Evolutionary conservation across 1,140 invertebrate genomes (phyloP), one percentile per base, ranked within the genome.

Genomic region (Atopsyche davidsoni): DNA sequence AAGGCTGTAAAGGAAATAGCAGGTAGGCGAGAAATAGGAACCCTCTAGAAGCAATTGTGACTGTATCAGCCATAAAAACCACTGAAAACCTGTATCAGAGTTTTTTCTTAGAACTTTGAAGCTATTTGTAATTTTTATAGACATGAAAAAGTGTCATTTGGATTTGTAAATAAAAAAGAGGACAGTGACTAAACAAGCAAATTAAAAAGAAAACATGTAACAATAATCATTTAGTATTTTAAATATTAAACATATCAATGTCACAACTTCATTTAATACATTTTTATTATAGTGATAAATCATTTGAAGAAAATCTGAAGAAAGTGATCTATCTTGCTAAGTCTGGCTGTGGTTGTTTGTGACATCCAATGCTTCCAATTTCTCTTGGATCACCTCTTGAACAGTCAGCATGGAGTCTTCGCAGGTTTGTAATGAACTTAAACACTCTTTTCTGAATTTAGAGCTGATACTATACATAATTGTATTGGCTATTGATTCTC

Each of bases 371-470:
- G 41, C 28, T 34, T 55, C 38, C 18, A 46, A 49, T 46, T 55
- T 46, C 14, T 21, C 7, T 10, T 19, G 11, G 34, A 56, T 44
- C 18, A 55, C n/a, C 23, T 46, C 47, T 18, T 50, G 46, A 14
- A 55, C 28, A 25, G 53, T 44, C 18, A 38, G 11, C 13, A 19
- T 34, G 9, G 24, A 25, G 24, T 31, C 14, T 16, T 36, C 28
- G 3, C 14, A 31, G 13, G 21, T 28, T 34, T 22, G 43, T 25
- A n/a, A 24, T 16, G 14, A 34, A n/a, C 14, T 21, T 19, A 40
- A 24, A 24, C 56, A 58, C 44, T 21, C 36, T n/a, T 48, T 44
- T 16, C 51, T 46, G 28, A 54, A 58, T 4, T 53, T 23, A 10
- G 17, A 10, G 34, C 51, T 51, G 14, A 54, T 28, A 40, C 56